Evolutionary conservation across 2,888 invertebrate species (phyloP).

Genomic region (Drosophila demipolita): DNA sequence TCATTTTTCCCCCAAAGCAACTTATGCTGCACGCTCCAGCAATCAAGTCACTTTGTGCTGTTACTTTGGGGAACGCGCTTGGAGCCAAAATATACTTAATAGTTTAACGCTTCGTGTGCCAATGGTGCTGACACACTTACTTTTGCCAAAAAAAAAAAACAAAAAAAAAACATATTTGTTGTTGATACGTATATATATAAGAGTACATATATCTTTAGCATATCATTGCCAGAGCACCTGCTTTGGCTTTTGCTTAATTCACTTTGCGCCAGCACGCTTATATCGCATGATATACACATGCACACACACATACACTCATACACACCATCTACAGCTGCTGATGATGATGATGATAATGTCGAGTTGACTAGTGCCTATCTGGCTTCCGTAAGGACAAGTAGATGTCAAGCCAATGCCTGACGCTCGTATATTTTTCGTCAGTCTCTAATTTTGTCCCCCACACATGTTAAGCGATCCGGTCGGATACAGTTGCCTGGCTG

Average conservation of each 20-base stretch:
- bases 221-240: slow-evolving; percentile 49
- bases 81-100: slow-evolving; percentile 61
- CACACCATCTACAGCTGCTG: slow-evolving; percentile 5
- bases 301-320: background rate
- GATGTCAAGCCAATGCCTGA: slow-evolving; percentile 19
- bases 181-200: background rate
- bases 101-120: slow-evolving; percentile 69
- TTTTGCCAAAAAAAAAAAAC: slow-evolving; percentile 1
- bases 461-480: slow-evolving; percentile 34
- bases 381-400: slow-evolving; percentile 14
- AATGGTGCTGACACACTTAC: slow-evolving; percentile 29
- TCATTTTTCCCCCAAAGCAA: background rate
- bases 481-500: slow-evolving; percentile 43
- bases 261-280: slow-evolving; percentile 40
- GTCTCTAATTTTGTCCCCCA: slow-evolving; percentile 55
- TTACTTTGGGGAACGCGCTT: slow-evolving; percentile 17
- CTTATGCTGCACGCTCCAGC: slow-evolving; percentile 24
- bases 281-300: background rate
- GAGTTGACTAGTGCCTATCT: slow-evolving; percentile 39
- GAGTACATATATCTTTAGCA: slow-evolving; percentile 37
- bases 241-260: slow-evolving; percentile 49
- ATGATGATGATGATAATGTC: slow-evolving; percentile 26
- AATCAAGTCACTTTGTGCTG: slow-evolving; percentile 32
- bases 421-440: slow-evolving; percentile 41
- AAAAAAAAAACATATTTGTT: background rate